A percentile compares a stretch with the other conserved stretches of the same genome.
phyloP scores from a whole-genome alignment of 1,140 invertebrate genomes.

The Drosophila sulfurigaster region DNA sequence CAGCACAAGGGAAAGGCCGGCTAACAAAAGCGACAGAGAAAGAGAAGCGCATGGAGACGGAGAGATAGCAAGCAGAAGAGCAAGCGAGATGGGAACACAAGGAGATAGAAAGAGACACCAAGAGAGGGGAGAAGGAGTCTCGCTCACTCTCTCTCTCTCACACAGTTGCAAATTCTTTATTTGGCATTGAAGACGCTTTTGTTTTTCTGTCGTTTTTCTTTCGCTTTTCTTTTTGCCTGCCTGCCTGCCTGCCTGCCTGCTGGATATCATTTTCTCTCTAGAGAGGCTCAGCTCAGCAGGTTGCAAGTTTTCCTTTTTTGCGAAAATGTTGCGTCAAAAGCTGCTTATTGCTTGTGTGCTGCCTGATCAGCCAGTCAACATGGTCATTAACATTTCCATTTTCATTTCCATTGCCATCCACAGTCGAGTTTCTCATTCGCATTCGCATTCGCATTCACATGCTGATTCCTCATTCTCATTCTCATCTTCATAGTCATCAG shows the following conservation, averaged over 20 bases:
- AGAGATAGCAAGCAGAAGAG: neutral
- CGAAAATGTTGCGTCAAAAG: conserved; percentile 26
- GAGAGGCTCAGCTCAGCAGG: conserved; percentile 24
- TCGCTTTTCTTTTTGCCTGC: neutral
- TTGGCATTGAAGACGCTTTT: conserved; percentile 32
- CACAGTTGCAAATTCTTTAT: conserved; percentile 7
- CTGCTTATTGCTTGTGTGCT: conserved; percentile 16
- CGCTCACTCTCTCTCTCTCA: too few species aligned
- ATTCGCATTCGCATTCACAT: conserved; percentile 12
- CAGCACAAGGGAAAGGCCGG: conserved; percentile 13
- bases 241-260: neutral
- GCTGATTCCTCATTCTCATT: conserved; percentile 11
- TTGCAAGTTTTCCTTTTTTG: conserved; percentile 18
- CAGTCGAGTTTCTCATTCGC: neutral
- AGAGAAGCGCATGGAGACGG: neutral
- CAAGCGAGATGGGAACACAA: neutral
- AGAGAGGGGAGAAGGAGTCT: neutral
- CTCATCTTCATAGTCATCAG: conserved; percentile 36
- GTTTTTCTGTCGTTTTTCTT: neutral
- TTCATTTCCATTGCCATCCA: conserved; percentile 17
- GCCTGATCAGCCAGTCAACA: conserved; percentile 41
- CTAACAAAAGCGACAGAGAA: conserved; percentile 26
- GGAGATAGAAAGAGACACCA: neutral
- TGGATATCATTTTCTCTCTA: conserved; percentile 14
- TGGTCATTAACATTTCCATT: conserved; percentile 51